A percentile compares a stretch with the other conserved stretches of the same genome.
These are phyloP conservation scores for Elephas maximus DNA, from an alignment of 2,113 vertebrate species.

Conservation along the genomic window DNA sequence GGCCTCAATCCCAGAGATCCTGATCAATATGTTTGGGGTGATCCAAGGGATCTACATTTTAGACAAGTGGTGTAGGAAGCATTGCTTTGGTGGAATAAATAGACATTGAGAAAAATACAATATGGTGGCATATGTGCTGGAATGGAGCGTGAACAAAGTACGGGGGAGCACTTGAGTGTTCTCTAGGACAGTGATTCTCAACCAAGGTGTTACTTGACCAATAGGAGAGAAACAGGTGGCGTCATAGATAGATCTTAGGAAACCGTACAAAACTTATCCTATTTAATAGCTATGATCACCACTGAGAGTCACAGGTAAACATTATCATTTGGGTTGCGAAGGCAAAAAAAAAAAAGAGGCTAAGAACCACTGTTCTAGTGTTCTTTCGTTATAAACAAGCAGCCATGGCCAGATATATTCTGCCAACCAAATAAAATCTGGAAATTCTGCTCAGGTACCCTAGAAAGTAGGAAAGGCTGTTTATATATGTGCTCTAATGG, in stretches of 20 bases:
- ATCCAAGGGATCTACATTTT: neutral
- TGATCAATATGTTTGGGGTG: neutral
- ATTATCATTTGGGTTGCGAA: neutral
- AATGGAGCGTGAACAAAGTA: neutral
- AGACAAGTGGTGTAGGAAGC: neutral
- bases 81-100: neutral
- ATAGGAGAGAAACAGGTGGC: neutral
- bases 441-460: neutral
- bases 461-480: neutral
- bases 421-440: neutral
- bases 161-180: neutral
- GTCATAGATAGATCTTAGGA: neutral
- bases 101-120: neutral
- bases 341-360: neutral
- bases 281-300: neutral
- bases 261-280: neutral
- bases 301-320: neutral
- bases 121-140: neutral
- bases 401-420: neutral
- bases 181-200: neutral
- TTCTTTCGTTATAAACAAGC: neutral
- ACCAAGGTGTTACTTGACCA: neutral
- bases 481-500: neutral
- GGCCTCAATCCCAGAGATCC: neutral
- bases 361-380: neutral